Evolutionary conservation across 2,888 invertebrate species (phyloP).

Genomic region (Griposia aprilina): DNA sequence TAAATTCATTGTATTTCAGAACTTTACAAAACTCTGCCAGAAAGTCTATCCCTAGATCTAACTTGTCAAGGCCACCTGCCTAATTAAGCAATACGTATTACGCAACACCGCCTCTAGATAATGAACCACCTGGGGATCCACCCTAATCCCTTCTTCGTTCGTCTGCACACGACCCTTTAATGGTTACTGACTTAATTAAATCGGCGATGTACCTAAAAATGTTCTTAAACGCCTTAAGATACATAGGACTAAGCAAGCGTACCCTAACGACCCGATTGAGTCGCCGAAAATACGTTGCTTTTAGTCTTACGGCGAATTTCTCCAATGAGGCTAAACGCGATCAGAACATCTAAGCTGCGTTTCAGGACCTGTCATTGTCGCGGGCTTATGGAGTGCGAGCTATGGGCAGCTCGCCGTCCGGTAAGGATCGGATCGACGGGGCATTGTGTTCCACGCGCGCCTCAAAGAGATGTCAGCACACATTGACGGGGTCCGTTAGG

Average conservation of each 20-base stretch:
- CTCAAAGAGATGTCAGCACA: too few relatives aligned
- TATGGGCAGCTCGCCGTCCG: too few relatives aligned
- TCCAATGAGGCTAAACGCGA: not conserved
- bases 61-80: not conserved
- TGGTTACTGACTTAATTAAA: constrained; percentile 2
- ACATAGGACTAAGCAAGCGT: not conserved
- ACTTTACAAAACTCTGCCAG: not conserved
- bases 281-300: not conserved
- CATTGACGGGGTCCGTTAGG: too few relatives aligned
- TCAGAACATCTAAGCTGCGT: not conserved
- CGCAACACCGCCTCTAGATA: not conserved
- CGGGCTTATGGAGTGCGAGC: too few relatives aligned
- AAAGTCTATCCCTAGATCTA: not conserved
- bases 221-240: not conserved
- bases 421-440: too few relatives aligned
- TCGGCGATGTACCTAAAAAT: not conserved
- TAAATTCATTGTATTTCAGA: not conserved
- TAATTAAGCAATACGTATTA: not conserved
- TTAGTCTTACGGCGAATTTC: not conserved
- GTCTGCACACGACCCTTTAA: not conserved
- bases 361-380: not conserved
- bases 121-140: constrained; percentile 10
- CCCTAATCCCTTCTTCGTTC: not conserved
- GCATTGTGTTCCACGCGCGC: too few relatives aligned
- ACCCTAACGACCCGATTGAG: not conserved